These are phyloP conservation scores for Lynx canadensis DNA, from an alignment of 2,113 vertebrate genomes.

Conservation along the genomic window DNA sequence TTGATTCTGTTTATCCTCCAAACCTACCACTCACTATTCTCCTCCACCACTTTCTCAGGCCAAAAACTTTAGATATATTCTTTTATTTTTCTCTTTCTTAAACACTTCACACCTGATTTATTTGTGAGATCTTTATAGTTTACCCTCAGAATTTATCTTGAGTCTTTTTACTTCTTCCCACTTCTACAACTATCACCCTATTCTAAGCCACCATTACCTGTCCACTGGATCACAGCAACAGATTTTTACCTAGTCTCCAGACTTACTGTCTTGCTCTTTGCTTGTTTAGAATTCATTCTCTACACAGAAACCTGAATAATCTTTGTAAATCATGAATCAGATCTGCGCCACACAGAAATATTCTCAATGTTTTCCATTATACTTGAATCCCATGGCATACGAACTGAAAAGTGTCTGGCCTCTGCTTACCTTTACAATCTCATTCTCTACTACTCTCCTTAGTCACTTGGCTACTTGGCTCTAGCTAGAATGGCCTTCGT, in stretches of 20 bases:
- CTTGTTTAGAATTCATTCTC: not conserved
- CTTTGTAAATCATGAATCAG: not conserved
- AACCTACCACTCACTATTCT: not conserved
- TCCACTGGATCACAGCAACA: not conserved
- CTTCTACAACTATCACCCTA: not conserved
- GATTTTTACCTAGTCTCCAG: not conserved
- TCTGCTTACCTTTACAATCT: not conserved
- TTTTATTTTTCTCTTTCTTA: conserved; percentile 4
- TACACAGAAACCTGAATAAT: not conserved
- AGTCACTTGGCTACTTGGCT: not conserved
- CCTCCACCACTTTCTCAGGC: not conserved
- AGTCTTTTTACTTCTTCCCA: not conserved
- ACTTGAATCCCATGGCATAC: not conserved
- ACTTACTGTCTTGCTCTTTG: not conserved
- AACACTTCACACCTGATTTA: not conserved
- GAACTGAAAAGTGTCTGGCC: not conserved
- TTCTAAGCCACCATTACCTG: not conserved
- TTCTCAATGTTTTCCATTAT: not conserved
- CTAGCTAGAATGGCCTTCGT: not conserved
- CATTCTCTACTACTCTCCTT: not conserved
- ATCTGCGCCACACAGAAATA: not conserved
- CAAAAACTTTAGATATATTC: not conserved
- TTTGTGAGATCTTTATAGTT: not conserved
- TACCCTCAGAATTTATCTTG: not conserved
- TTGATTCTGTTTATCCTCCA: not conserved